Evolutionary conservation across 1,140 invertebrate species (phyloP).

Genomic region (Euura saliciscinereae): DNA sequence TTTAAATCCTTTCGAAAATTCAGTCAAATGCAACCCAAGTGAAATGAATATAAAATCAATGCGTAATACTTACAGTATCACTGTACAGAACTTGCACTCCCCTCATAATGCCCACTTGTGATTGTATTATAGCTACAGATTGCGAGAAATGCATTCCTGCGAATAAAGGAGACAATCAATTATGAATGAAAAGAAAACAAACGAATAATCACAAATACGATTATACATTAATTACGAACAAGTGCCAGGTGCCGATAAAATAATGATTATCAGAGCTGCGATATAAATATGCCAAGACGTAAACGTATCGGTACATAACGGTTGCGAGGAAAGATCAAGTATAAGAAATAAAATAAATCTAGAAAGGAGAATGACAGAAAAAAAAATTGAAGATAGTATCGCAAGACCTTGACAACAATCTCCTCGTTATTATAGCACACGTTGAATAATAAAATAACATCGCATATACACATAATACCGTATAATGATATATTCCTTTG

Average conservation of each 20-base stretch:
- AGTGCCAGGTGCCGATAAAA: too few species aligned
- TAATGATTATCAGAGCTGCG: too few species aligned
- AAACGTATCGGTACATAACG: too few species aligned
- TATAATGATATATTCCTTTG: neutral
- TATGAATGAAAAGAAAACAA: neutral
- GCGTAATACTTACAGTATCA: constrained; percentile 76
- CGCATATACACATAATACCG: neutral
- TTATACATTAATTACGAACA: neutral
- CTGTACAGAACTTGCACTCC: constrained; percentile 96
- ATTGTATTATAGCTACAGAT: constrained; percentile 93
- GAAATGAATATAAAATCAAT: constrained; percentile 9
- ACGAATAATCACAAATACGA: neutral
- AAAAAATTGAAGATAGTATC: neutral
- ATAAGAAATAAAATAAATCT: neutral
- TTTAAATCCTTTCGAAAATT: neutral
- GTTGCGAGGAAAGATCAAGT: too few species aligned
- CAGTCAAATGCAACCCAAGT: neutral
- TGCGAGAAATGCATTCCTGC: constrained; percentile 98
- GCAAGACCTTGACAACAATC: neutral
- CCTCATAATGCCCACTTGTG: constrained; percentile 89
- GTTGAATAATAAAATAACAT: neutral
- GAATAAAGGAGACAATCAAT: constrained; percentile 53
- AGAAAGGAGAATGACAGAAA: neutral
- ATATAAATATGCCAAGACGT: too few species aligned
- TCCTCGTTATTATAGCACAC: neutral